Conservation (phyloP, 2,113 vertebrate species). For the Malurus melanocephalus region DNA sequence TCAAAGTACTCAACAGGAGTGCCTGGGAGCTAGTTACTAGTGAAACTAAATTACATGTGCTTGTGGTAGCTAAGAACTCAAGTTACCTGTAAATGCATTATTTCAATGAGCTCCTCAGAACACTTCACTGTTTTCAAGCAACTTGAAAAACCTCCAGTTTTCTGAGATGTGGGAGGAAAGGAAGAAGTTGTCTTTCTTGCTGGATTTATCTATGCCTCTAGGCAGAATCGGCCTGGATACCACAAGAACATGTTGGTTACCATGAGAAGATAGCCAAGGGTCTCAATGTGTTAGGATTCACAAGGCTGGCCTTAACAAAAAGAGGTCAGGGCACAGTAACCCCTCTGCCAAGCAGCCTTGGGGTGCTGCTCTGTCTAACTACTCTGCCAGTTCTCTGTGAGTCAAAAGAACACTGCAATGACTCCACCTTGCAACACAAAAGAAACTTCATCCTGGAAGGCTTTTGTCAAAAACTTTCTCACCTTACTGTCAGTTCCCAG, state of each 20-base stretch:
- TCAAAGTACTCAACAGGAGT: neutral
- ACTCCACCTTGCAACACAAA: neutral
- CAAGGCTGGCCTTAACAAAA: neutral
- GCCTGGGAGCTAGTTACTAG: neutral
- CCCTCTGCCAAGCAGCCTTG: neutral
- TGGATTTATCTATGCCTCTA: neutral
- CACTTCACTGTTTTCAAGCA: neutral
- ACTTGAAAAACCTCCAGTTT: neutral
- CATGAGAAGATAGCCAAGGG: neutral
- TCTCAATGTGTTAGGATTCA: neutral
- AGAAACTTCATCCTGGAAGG: neutral
- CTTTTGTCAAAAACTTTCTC: neutral
- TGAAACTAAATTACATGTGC: neutral
- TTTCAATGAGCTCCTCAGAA: neutral
- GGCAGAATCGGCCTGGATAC: neutral
- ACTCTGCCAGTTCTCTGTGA: neutral
- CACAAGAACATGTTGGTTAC: neutral
- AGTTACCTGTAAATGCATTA: neutral
- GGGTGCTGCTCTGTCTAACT: neutral
- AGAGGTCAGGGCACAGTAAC: neutral
- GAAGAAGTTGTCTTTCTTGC: neutral
- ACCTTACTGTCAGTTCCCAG: neutral
- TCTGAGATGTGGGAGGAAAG: neutral
- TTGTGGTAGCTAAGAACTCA: neutral
- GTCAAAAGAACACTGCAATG: neutral